A percentile compares a stretch with the other conserved stretches of the same genome.
Evolutionary conservation across 2,888 invertebrate species (phyloP).

Genomic region (Ommatoiulus sabulosus): DNA sequence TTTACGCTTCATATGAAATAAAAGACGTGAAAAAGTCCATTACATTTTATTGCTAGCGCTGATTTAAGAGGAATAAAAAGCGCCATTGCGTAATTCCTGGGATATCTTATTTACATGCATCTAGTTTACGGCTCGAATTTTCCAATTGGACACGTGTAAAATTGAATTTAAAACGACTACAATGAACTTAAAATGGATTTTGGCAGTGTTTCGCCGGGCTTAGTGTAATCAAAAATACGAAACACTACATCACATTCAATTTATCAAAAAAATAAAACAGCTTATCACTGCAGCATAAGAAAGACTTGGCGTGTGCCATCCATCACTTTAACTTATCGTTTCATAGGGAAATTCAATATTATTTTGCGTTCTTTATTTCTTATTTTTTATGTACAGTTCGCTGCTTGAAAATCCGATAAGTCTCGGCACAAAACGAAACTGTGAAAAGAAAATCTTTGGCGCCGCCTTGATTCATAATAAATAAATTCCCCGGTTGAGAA

Average conservation of each 20-base stretch:
- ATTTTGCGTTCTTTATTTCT: conserved; percentile 30
- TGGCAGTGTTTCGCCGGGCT: background rate
- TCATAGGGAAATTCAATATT: conserved; percentile 35
- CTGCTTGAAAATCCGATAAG: conserved; percentile 38
- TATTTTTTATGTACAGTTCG: background rate
- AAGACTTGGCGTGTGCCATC: conserved; percentile 23
- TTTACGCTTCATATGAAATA: background rate
- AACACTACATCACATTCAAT: conserved; percentile 38
- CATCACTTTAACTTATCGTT: conserved; percentile 39
- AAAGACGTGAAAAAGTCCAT: conserved; percentile 40
- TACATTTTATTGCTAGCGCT: conserved; percentile 18
- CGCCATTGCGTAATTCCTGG: conserved; percentile 6
- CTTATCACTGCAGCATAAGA: background rate
- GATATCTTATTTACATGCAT: conserved; percentile 35
- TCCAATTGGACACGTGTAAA: conserved; percentile 40
- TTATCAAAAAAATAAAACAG: conserved; percentile 35
- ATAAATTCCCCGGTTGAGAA: conserved; percentile 40
- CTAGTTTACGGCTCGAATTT: background rate
- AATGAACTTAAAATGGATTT: conserved; percentile 33
- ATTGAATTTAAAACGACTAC: conserved; percentile 27
- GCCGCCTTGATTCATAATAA: conserved; percentile 43
- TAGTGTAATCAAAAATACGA: background rate
- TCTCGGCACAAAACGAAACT: background rate
- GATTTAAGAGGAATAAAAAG: conserved; percentile 11
- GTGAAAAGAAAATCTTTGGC: conserved; percentile 40